Base-by-base conservation (phyloP, 2,113 vertebrate genomes). In the Pampusana beccarii region DNA sequence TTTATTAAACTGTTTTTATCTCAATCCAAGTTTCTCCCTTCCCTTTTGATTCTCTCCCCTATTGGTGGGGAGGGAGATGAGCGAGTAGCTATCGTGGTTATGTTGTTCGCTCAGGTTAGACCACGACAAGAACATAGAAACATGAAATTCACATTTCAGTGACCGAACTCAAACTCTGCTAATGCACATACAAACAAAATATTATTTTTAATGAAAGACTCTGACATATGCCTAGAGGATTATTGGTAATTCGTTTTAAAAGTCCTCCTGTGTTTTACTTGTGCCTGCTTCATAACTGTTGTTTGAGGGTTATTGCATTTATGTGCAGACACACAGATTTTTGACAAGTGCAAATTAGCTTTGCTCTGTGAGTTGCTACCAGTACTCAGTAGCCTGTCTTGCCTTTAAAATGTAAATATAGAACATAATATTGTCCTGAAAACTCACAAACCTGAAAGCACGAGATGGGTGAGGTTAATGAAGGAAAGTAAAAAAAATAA, bases 201-300 rank as follows among this genome's bases (percentile, higher is more conserved):
- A 40, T 0, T 0, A 34, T 50, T 71, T 73, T 78, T 36, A 44
- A 54, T 7, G 2, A 57, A 72, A 57, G 4, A 33, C 1, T 60
- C 19, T 62, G 31, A 54, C 12, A 48, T 29, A 71, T 40, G 3
- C 5, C 61, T 69, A 24, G 34, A 31, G 8, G 7, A 46, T 3
- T 56, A 79, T 28, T 42, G 16, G 6, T 11, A 80, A 29, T 80
- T 70, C 75, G 12, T 11, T 69, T 74, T 7, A 34, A 64, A 88
- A 62, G 10, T 18, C 5, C 2, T 77, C 10, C 26, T 72, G 13
- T 2, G 3, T 2, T 42, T 77, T 80, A 58, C 25, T 6, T 58
- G 13, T n/a, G 56, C 11, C 23, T 80, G 8, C 31, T 57, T 58
- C 6, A 10, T 82, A 53, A 33, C 25, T 72, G 21, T 36, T 79